These are phyloP conservation scores for Sesamia nonagrioides DNA, from an alignment of 1,140 invertebrate species.

Conservation along the genomic window DNA sequence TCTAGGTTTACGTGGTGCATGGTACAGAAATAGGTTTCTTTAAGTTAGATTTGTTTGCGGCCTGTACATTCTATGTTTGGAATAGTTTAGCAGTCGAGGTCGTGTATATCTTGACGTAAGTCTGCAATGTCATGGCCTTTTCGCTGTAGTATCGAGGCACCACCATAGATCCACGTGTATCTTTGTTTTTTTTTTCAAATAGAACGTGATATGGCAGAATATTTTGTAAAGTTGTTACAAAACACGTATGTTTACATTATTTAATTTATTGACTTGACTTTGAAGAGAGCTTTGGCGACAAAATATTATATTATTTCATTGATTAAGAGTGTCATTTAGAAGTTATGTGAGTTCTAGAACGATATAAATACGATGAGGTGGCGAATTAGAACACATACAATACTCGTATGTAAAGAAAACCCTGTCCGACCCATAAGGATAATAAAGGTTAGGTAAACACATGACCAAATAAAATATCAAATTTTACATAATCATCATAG, in stretches of 20 bases:
- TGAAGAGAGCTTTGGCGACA: no score
- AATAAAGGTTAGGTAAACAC: no score
- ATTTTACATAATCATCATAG: no score
- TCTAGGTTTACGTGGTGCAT: conserved; percentile 42
- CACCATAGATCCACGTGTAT: background rate
- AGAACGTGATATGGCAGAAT: background rate
- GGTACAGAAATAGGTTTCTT: conserved; percentile 37
- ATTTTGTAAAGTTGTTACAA: no score
- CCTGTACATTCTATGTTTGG: conserved; percentile 10
- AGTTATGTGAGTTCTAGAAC: background rate
- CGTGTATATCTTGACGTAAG: background rate
- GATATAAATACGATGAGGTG: conserved; percentile 4
- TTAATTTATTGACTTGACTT: no score
- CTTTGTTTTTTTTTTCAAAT: background rate
- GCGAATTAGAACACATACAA: no score
- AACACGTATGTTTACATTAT: no score
- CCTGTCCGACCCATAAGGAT: no score
- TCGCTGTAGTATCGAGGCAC: background rate
- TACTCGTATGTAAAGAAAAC: no score
- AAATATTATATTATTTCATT: background rate
- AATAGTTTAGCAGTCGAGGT: background rate
- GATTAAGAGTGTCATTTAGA: background rate
- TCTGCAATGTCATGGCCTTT: conserved; percentile 18
- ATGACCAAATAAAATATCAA: no score
- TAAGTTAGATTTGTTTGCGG: conserved; percentile 30